Base-by-base conservation (phyloP, 1,140 invertebrate species). In the Achatina immaculata region DNA sequence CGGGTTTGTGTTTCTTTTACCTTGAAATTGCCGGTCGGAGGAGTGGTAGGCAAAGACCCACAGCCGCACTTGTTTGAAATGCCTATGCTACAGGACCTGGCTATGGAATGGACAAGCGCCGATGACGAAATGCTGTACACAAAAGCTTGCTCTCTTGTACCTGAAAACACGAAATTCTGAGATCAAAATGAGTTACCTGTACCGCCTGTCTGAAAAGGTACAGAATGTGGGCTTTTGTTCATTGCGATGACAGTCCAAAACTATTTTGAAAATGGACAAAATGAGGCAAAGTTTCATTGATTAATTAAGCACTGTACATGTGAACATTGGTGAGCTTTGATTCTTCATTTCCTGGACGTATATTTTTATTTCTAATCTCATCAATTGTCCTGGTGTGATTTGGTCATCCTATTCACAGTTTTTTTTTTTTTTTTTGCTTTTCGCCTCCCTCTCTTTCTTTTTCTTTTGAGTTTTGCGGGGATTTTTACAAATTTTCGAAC, bases 131-230 rank as follows among this genome's bases (percentile, higher is more conserved):
- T 90, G 0, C 95, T 95, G 85, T 96, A 93, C 48, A 96, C 93
- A 80, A 95, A 95, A 0, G 95, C 95, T 69, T 95, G 95, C 91
- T 97, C 96, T 86, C 95, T 93, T 55, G 95, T 95, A 65, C 95
- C 95, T 95, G 89, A 40, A 86, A 84, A 72, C 42, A 81, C 34
- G 73, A 36, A 78, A 40, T 31, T 38, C n/a, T 69, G 16, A 72
- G 58, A 45, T 3, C n/a, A 24, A 45, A 31, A 73, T 73, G n/a
- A n/a, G n/a, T n/a, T n/a, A n/a, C n/a, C n/a, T n/a, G n/a, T n/a
- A n/a, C n/a, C n/a, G n/a, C 65, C 11, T 19, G 65, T 68, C 11
- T 14, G 65, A 68, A 31, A 31, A 11, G 14, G 65, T 14, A 31
- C 11, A 31, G 31, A 31, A 31, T 19, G 31, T 19, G 51, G 51